Conservation (phyloP, 2,113 vertebrate genomes). For the Drymodes brunneopygia region DNA sequence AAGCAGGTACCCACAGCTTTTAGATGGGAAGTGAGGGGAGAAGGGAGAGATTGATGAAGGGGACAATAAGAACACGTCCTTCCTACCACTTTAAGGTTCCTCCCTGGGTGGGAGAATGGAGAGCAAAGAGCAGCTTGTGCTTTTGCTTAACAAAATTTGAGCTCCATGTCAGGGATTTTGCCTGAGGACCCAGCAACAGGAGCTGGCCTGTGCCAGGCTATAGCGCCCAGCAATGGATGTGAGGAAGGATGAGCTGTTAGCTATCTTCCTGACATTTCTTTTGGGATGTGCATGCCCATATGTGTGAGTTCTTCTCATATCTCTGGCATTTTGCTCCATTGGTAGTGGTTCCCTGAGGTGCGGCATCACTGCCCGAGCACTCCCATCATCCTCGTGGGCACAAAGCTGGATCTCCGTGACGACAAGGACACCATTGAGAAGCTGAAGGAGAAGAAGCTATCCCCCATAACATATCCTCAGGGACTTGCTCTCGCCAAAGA, state of each 20-base stretch:
- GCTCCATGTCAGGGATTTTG: not conserved
- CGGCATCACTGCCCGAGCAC: slow-evolving; percentile 81
- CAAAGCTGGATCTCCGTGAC: slow-evolving; percentile 81
- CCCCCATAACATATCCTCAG: slow-evolving; percentile 80
- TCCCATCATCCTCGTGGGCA: slow-evolving; percentile 82
- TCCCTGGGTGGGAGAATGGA: not conserved
- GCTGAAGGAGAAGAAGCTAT: slow-evolving; percentile 82
- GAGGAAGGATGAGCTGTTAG: not conserved
- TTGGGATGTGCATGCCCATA: not conserved
- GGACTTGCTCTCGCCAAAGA: slow-evolving; percentile 83
- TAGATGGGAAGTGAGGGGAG: not conserved
- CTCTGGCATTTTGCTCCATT: not conserved
- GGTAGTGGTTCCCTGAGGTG: slow-evolving; percentile 82
- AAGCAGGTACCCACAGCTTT: not conserved
- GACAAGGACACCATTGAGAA: slow-evolving; percentile 85
- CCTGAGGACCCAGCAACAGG: not conserved
- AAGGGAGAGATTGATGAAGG: not conserved
- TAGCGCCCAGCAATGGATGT: not conserved
- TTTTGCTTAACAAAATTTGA: not conserved
- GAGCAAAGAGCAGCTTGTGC: not conserved
- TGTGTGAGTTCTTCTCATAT: not conserved
- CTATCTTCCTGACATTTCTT: not conserved
- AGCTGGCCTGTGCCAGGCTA: no score
- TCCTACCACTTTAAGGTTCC: not conserved
- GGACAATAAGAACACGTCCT: not conserved